Base-by-base conservation (phyloP, 2,797 vertebrate genomes). In the Acanthopagrus latus region DNA sequence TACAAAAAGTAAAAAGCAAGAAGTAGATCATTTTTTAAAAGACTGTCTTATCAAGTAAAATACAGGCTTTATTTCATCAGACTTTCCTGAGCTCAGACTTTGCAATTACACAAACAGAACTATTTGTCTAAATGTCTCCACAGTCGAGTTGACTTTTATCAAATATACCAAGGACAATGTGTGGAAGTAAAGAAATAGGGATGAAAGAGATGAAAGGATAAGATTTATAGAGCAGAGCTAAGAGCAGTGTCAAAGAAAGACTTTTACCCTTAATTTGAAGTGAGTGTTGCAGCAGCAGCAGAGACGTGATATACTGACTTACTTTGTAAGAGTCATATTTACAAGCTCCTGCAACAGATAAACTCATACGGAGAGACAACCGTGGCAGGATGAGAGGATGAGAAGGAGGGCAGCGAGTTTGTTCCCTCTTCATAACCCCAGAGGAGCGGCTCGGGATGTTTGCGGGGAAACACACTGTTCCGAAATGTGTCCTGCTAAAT, bases 401-500 rank as follows among this genome's bases (percentile, higher is more conserved):
- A 46, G 47, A 76, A 71, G 7, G 43, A 83, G 82, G 64, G 50
- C 57, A 64, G 16, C 5, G 79, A 82, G 64, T 73, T 81, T 74
- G 55, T 68, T 82, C 60, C 50, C 16, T 56, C 75, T 71, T 57
- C n/a, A 18, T 21, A 80, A 71, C 66, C 77, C 46, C 83, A 78
- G 44, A 70, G 74, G 56, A 66, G 60, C 17, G 23, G 18, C 79
- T 73, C 72, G 41, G 47, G 71, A 78, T 51, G 68, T 74, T 79
- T 73, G 64, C 54, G 79, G 56, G 60, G 66, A 83, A 76, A 80
- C 74, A 43, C 23, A 21, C 76, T 56, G 73, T 83, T 87, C 75
- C 41, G 51, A 70, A 84, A 87, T 71, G 52, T 76, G 51, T 60
- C 59, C 72, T 60, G 66, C 23, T 89, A 18, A 87, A 89, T 85